phyloP scores from a whole-genome alignment of 2,113 vertebrate species.

The Elanoides forficatus region DNA sequence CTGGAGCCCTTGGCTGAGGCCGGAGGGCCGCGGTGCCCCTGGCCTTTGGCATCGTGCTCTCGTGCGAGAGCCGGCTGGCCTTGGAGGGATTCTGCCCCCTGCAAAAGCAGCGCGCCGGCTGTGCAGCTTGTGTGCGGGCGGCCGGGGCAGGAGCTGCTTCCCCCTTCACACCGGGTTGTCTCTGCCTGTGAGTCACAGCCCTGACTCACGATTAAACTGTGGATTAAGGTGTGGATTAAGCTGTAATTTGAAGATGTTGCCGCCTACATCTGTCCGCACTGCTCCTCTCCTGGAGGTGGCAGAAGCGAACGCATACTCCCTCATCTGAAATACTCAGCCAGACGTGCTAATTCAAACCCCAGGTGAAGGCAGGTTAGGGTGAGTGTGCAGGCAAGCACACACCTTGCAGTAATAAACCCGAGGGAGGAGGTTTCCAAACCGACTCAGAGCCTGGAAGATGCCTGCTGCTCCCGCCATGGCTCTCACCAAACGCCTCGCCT shows the following conservation, averaged over 20 bases:
- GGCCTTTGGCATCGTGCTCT: neutral
- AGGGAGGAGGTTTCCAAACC: neutral
- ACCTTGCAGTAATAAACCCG: neutral
- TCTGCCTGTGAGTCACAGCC: constrained; percentile 26
- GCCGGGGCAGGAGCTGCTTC: neutral
- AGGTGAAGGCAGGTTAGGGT: neutral
- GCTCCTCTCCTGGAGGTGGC: constrained; percentile 42
- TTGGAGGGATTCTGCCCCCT: fast-evolving
- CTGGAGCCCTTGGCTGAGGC: neutral
- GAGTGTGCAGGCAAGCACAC: neutral
- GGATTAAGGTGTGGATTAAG: neutral
- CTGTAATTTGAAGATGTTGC: constrained; percentile 16
- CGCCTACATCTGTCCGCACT: neutral
- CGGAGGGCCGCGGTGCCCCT: fast-evolving
- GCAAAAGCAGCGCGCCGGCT: fast-evolving
- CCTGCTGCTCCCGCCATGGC: neutral
- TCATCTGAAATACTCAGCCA: neutral
- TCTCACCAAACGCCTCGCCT: neutral
- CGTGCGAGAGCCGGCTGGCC: fast-evolving
- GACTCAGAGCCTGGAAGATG: neutral
- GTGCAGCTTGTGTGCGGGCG: neutral
- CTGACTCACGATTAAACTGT: neutral
- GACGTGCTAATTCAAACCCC: neutral
- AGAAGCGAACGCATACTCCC: neutral
- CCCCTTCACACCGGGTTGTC: neutral